Evolutionary conservation across 2,797 vertebrate genomes (phyloP).

Genomic region (Cossypha niveicapilla): DNA sequence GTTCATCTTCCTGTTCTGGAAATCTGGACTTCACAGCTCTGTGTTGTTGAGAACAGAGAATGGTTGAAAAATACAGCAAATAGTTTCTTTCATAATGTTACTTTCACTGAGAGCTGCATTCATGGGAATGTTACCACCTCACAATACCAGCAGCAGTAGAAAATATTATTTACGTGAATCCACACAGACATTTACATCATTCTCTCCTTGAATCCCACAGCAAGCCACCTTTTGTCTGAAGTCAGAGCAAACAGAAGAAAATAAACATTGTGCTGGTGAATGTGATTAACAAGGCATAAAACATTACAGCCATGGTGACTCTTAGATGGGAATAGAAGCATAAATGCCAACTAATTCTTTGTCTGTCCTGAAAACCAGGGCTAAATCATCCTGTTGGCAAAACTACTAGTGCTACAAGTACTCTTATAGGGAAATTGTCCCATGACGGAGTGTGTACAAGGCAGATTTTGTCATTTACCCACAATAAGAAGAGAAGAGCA

Average conservation of each 20-base stretch:
- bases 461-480: background rate
- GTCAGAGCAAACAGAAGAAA: conserved; percentile 13
- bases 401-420: background rate
- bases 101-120: background rate
- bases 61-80: background rate
- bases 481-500: background rate
- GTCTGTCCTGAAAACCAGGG: background rate
- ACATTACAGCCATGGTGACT: background rate
- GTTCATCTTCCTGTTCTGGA: background rate
- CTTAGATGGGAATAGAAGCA: background rate
- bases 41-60: background rate
- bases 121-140: background rate
- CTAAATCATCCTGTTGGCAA: background rate
- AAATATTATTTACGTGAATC: background rate
- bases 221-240: background rate
- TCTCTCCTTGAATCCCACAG: background rate
- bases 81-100: background rate
- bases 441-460: rapidly evolving
- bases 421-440: background rate
- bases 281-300: conserved; percentile 2
- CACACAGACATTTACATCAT: background rate
- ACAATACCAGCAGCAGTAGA: background rate
- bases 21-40: background rate
- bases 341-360: background rate
- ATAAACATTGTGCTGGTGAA: background rate